Conservation (phyloP, 2,888 invertebrate species). For the Epinotia ramella region DNA sequence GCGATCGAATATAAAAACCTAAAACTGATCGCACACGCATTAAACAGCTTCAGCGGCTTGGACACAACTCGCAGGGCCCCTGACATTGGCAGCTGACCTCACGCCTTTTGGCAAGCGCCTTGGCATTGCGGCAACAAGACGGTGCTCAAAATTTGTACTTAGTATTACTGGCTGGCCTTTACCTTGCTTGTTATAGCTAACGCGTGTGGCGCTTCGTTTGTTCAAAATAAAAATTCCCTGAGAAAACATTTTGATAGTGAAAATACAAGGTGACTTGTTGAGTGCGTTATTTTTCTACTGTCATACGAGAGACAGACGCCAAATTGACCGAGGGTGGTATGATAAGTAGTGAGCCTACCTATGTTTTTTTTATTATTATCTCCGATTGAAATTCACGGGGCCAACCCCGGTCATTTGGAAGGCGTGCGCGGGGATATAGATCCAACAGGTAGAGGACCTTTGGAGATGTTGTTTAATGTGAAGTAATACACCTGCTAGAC, state of each 20-base stretch:
- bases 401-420: too few relatives aligned
- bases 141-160: conserved; percentile 66
- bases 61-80: conserved; percentile 79
- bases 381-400: too few relatives aligned
- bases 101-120: conserved; percentile 80
- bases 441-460: too few relatives aligned
- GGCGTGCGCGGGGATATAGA: too few relatives aligned
- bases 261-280: not conserved
- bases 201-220: conserved; percentile 32
- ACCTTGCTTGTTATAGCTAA: conserved; percentile 55
- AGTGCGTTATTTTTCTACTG: not conserved
- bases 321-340: not conserved
- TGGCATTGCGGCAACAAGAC: conserved; percentile 76
- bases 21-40: not conserved
- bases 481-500: too few relatives aligned
- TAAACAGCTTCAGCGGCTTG: conserved; percentile 49
- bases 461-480: too few relatives aligned
- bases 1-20: not conserved
- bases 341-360: too few relatives aligned
- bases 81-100: conserved; percentile 81
- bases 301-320: not conserved
- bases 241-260: not conserved
- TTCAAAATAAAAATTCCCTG: not conserved
- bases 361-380: too few relatives aligned
- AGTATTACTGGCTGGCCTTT: conserved; percentile 60